Percentiles rank a stretch among this genome's conserved stretches.
phyloP scores from a whole-genome alignment of 2,113 vertebrate species.

The Hymenochirus boettgeri region DNA sequence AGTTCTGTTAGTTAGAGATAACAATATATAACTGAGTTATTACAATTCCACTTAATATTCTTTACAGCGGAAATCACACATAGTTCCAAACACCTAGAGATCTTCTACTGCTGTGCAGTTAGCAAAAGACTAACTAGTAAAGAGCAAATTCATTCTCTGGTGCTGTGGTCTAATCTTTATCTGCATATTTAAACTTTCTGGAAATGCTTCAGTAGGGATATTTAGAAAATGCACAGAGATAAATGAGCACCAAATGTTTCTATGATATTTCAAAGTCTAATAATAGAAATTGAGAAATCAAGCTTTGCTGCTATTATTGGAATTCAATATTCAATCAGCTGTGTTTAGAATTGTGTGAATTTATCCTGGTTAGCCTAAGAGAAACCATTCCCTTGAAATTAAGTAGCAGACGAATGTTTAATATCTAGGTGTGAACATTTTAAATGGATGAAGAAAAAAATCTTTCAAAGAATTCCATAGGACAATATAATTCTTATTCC shows the following conservation, averaged over 20 bases:
- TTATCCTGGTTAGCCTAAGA: slow-evolving; percentile 19
- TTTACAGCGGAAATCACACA: no score
- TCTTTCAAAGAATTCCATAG: not conserved
- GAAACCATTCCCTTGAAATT: slow-evolving; percentile 28
- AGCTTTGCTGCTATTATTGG: slow-evolving; percentile 20
- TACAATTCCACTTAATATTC: no score
- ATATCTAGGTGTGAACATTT: not conserved
- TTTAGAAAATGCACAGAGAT: not conserved
- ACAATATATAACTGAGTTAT: no score
- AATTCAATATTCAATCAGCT: slow-evolving; percentile 41
- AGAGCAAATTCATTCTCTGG: not conserved
- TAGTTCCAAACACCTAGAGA: no score
- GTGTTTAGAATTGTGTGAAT: slow-evolving; percentile 16
- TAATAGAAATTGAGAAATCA: slow-evolving; percentile 24
- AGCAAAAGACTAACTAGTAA: not conserved
- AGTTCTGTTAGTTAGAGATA: no score
- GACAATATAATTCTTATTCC: not conserved
- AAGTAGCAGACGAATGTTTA: slow-evolving; percentile 5
- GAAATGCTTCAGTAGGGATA: slow-evolving; percentile 5
- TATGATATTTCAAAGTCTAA: slow-evolving; percentile 24
- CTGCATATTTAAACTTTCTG: slow-evolving; percentile 4
- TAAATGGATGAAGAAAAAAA: slow-evolving; percentile 14
- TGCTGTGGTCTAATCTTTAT: not conserved
- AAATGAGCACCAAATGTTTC: slow-evolving; percentile 13
- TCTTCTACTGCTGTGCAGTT: not conserved